Base-by-base conservation (phyloP, 2,888 invertebrate genomes). In the Meganola albula region DNA sequence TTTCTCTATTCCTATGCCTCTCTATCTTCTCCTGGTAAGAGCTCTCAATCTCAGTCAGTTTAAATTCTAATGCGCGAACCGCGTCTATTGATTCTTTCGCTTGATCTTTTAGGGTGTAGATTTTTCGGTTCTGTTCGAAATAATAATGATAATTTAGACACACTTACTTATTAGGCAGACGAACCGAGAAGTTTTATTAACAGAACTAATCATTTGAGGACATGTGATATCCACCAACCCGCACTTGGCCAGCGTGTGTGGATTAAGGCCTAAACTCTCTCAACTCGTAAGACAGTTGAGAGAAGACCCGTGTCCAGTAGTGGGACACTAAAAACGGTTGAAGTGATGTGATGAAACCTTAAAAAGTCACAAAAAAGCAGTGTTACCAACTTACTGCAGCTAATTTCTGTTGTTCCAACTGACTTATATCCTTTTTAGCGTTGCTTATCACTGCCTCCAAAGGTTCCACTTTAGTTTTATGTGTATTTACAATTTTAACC, bases 1-100 rank as follows among this genome's bases (percentile, higher is more conserved):
- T 62, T 40, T 88, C 83, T 37, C 86, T 75, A 30, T 83, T 80
- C 35, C 75, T 65, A 37, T 88, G 78, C 14, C 76, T 57, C 12
- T 87, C 80, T 9, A 90, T 51, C 54, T 84, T 87, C 22, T 78
- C 71, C 22, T 76, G 67, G 30, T 77, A 76, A 0, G 76, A 62
- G 0, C 63, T 50, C 5, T 82, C 73, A 0, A 80, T 58, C 9
- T 80, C 75, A 7, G 73, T 75, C 6, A 88, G 48, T 1, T 58
- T 58, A 10, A 62, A 70, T n/a, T 82, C 82, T 7, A 78, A 63
- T 1, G 62, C 47, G 0, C 71, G 66, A 1, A 74, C 60, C 2
- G 68, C 48, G 1, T 75, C 71, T 0, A 82, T 48, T 0, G 61
- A 61, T 4, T 74, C 73, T 23, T 77, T 75, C 0, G 77, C 63